Evolutionary conservation across 2,113 vertebrate species (phyloP).

Genomic region (Thymallus thymallus): DNA sequence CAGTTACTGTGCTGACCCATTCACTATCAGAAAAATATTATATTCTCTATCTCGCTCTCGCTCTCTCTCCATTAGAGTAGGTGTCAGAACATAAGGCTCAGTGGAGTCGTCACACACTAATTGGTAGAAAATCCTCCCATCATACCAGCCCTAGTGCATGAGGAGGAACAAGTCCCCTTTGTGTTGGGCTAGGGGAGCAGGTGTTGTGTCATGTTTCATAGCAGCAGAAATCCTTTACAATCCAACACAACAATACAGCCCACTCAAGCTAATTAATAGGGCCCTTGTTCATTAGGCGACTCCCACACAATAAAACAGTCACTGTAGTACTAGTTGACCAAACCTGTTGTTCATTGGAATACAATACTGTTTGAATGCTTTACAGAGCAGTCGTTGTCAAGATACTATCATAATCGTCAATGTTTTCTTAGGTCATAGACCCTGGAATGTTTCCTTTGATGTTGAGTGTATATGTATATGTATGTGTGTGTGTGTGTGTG

Average conservation of each 20-base stretch:
- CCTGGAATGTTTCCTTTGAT: neutral
- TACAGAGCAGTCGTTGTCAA: neutral
- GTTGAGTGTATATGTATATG: neutral
- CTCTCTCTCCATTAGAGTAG: neutral
- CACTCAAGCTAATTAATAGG: constrained; percentile 50
- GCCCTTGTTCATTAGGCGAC: constrained; percentile 22
- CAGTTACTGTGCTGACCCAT: too few relatives aligned
- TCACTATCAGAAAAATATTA: too few relatives aligned
- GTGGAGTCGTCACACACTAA: constrained; percentile 14
- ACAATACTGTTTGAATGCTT: neutral
- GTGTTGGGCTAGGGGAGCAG: constrained; percentile 55
- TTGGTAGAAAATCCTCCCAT: neutral
- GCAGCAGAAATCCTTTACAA: constrained; percentile 38
- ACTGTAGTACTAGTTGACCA: neutral
- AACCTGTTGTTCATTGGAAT: neutral
- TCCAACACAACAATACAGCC: constrained; percentile 52
- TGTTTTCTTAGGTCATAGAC: neutral
- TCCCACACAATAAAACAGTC: neutral
- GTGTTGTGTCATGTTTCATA: constrained; percentile 64
- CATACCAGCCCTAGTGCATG: neutral
- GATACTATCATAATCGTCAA: neutral
- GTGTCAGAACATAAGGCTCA: neutral
- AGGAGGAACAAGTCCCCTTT: constrained; percentile 28
- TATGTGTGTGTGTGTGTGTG: too few relatives aligned
- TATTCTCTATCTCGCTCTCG: neutral